Conservation (phyloP, 2,888 invertebrate genomes). For the Habrosyne pyritoides region DNA sequence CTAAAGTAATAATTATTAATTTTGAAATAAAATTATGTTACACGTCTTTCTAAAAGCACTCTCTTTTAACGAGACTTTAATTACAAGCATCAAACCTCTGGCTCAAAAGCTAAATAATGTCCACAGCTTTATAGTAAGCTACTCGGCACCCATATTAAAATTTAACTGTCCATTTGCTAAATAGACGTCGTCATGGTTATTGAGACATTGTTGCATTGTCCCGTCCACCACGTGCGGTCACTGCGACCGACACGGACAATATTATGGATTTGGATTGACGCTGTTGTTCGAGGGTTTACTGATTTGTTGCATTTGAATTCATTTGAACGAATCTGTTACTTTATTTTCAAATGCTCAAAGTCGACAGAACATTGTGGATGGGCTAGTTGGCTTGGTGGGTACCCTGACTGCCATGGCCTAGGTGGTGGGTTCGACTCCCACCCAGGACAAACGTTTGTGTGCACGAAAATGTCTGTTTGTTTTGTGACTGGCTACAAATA, state of each 20-base stretch:
- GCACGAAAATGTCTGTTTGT: too few relatives aligned
- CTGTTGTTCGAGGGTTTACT: conserved; percentile 41
- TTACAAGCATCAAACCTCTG: not conserved
- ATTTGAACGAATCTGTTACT: too few relatives aligned
- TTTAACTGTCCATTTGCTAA: conserved; percentile 48
- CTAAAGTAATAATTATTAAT: not conserved
- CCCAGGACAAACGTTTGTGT: too few relatives aligned
- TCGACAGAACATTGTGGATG: too few relatives aligned
- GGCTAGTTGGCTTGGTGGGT: too few relatives aligned
- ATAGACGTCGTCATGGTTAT: conserved; percentile 49
- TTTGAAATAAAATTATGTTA: not conserved
- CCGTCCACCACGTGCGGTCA: conserved; percentile 62
- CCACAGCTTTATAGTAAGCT: conserved; percentile 4
- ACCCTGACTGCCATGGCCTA: too few relatives aligned
- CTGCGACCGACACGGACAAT: conserved; percentile 52
- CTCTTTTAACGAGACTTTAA: not conserved
- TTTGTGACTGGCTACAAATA: too few relatives aligned
- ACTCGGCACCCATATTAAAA: conserved; percentile 34
- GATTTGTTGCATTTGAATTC: conserved; percentile 16
- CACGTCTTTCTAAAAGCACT: not conserved
- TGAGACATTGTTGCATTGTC: conserved; percentile 48
- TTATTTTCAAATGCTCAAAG: too few relatives aligned
- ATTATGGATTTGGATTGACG: conserved; percentile 42
- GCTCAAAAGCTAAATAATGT: not conserved
- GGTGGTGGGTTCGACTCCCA: too few relatives aligned